Conservation (phyloP, 92 coral and sea anemone species). For the Epizoanthus illoricatus region DNA sequence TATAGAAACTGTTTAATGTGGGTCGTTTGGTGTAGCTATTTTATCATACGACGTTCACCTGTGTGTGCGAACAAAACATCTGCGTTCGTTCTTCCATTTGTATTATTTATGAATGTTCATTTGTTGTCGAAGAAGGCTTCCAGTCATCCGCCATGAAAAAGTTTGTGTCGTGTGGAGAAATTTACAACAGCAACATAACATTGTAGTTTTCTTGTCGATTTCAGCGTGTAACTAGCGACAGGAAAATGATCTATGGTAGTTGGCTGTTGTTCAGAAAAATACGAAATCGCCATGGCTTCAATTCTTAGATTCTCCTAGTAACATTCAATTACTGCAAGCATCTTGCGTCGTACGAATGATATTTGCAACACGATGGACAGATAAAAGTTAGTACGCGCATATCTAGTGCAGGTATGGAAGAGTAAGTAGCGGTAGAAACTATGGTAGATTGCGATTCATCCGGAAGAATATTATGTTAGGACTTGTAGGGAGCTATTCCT, state of each 20-base stretch:
- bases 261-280: conserved; percentile 20
- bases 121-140: conserved; percentile 38
- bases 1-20: conserved; percentile 36
- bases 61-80: conserved; percentile 44
- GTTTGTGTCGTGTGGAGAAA: conserved; percentile 27
- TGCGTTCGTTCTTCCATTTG: conserved; percentile 43
- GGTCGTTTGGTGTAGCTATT: conserved; percentile 31
- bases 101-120: conserved; percentile 48
- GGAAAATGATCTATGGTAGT: conserved; percentile 10
- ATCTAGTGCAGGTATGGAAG: not conserved
- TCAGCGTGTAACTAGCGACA: conserved; percentile 20
- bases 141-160: conserved; percentile 32
- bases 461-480: conserved; percentile 33
- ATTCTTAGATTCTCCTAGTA: conserved; percentile 40
- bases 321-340: conserved; percentile 42
- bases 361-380: not conserved
- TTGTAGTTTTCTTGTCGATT: conserved; percentile 24
- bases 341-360: not conserved
- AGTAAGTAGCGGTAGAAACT: conserved; percentile 1
- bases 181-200: conserved; percentile 23
- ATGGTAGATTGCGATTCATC: conserved; percentile 11
- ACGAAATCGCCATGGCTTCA: conserved; percentile 42
- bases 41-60: conserved; percentile 37
- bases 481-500: not conserved
- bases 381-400: not conserved